Evolutionary conservation across 2,113 vertebrate species (phyloP).

Genomic region (Deroptyus accipitrinus): DNA sequence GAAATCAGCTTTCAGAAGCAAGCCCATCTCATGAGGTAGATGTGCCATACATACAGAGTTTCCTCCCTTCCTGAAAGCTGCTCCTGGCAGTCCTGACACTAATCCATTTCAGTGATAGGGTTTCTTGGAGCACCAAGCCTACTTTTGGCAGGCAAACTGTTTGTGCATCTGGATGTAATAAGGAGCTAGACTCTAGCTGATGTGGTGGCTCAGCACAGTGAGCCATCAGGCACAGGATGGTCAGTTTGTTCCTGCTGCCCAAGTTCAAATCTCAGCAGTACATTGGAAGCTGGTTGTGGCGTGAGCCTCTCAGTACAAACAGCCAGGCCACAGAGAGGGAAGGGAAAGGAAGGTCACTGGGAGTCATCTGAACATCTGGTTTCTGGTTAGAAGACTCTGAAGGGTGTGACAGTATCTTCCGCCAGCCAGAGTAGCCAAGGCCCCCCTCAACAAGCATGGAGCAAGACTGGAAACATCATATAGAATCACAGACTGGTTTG

Average conservation of each 20-base stretch:
- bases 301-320: neutral
- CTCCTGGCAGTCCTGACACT: neutral
- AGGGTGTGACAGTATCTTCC: neutral
- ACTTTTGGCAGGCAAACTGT: constrained; percentile 46
- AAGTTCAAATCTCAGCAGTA: constrained; percentile 16
- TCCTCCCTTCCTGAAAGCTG: neutral
- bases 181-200: constrained; percentile 28
- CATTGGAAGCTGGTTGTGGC: neutral
- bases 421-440: neutral
- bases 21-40: neutral
- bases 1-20: neutral
- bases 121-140: constrained; percentile 37
- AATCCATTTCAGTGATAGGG: neutral
- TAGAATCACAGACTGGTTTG: neutral
- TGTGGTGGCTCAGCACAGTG: constrained; percentile 4
- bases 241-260: neutral
- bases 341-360: neutral
- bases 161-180: constrained; percentile 67
- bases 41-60: neutral
- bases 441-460: neutral
- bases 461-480: neutral
- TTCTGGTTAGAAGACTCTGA: neutral
- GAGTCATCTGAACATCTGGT: neutral
- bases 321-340: neutral
- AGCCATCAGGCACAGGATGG: neutral